Percentiles rank a stretch among this genome's conserved stretches.
Evolutionary conservation across 2,113 vertebrate genomes (phyloP).

Genomic region (Loxodonta africana): DNA sequence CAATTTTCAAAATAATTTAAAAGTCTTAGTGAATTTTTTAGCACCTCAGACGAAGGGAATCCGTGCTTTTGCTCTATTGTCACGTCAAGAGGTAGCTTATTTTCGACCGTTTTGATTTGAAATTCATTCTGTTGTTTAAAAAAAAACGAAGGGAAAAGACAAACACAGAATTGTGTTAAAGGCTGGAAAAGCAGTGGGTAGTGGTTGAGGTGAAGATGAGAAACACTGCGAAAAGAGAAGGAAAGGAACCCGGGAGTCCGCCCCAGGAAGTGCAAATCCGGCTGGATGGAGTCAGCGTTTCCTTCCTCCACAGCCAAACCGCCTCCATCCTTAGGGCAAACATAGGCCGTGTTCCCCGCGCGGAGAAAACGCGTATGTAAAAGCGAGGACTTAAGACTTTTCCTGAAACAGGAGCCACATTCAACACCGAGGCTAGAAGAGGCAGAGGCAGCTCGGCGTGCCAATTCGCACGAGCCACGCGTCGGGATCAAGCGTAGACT

Average conservation of each 20-base stretch:
- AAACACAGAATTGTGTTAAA: neutral
- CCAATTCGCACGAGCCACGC: fast-evolving
- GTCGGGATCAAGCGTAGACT: no score
- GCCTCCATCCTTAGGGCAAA: neutral
- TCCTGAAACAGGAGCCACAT: neutral
- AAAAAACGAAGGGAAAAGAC: neutral
- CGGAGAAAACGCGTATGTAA: neutral
- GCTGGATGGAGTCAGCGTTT: neutral
- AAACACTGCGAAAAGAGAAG: neutral
- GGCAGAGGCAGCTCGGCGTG: fast-evolving
- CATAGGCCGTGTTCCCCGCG: neutral
- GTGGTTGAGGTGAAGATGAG: no score
- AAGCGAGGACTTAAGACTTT: neutral
- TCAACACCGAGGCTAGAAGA: neutral
- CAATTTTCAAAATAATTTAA: neutral
- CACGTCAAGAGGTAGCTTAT: neutral
- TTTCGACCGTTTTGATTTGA: neutral
- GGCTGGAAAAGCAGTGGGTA: neutral
- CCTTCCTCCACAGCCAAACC: neutral
- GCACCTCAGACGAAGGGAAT: neutral
- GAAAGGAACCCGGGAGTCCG: neutral
- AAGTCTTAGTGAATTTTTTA: neutral
- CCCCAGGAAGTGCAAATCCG: neutral
- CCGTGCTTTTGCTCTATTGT: neutral
- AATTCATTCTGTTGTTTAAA: neutral